These are phyloP conservation scores for Hyles vespertilio DNA, from an alignment of 1,140 invertebrate species.

Conservation along the genomic window DNA sequence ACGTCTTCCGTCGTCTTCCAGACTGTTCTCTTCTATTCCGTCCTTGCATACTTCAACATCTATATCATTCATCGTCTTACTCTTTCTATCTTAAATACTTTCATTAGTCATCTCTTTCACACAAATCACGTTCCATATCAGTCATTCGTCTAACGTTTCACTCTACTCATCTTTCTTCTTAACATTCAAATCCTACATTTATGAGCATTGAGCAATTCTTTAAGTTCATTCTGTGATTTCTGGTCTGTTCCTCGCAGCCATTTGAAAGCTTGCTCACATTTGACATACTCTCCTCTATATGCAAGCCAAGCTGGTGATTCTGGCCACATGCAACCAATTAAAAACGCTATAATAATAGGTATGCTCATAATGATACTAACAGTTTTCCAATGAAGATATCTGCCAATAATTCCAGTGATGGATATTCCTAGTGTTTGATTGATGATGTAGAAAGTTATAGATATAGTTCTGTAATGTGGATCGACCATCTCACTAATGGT, in stretches of 20 bases:
- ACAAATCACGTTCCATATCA: too few relatives aligned
- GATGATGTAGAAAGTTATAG: constrained; percentile 1
- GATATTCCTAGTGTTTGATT: constrained; percentile 12
- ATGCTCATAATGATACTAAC: constrained; percentile 10
- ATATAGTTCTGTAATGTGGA: constrained; percentile 10
- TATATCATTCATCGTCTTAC: too few relatives aligned
- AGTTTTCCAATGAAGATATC: constrained; percentile 18
- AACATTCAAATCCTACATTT: too few relatives aligned
- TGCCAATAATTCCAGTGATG: constrained; percentile 8
- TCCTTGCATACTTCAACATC: too few relatives aligned
- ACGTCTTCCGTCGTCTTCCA: too few relatives aligned
- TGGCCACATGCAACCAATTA: constrained; percentile 6
- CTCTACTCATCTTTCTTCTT: too few relatives aligned
- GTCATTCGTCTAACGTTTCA: too few relatives aligned
- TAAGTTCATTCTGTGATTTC: constrained; percentile 11
- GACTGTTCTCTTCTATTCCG: too few relatives aligned
- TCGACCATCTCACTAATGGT: constrained; percentile 12
- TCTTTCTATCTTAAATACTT: too few relatives aligned
- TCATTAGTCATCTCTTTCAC: too few relatives aligned
- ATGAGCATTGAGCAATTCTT: constrained; percentile 8
- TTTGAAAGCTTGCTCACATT: constrained; percentile 13
- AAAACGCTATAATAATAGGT: constrained; percentile 6
- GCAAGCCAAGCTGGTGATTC: constrained; percentile 19
- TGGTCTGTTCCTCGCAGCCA: constrained; percentile 13
- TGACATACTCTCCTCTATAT: constrained; percentile 11